Evolutionary conservation across 2,113 vertebrate species (phyloP), one percentile per base, ranked within the genome.

Genomic region (Neolamprologus sp.): DNA sequence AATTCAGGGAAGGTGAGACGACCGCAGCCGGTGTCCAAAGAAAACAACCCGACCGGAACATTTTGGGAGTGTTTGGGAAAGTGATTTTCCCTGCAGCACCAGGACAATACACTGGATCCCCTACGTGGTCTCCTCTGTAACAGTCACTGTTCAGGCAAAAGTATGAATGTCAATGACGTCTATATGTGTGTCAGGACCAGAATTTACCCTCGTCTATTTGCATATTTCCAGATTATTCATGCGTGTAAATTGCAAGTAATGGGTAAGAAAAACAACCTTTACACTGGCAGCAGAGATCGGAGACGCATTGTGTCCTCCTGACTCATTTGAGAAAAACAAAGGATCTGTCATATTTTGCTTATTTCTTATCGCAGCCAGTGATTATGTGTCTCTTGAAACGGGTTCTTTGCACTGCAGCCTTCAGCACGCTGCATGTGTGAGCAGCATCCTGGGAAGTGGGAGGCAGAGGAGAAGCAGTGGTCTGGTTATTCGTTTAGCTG

Each of bases 311-410:
- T 93, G 78, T 79, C 81, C 26, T 87, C 9, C 54, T 88, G 92
- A 92, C 35, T 94, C 87, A 83, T 84, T 87, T 35, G 7, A 82
- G 40, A 85, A 75, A 89, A 51, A 85, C 86, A 90, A 92, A 73
- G 58, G 80, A 85, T 26, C 54, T 10, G 71, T 87, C 91, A 90
- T 68, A 88, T 88, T 90, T 90, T 28, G 21, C 73, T 85, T 71
- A 80, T 90, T 78, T 92, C 42, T 65, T 9, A 53, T 81, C 14
- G 17, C 81, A 91, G 49, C 78, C 1, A 6, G 54, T 84, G 83
- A 93, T 93, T 88, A 89, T 90, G 51, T 6, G 87, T 85, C 84
- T 87, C 4, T 47, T 84, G 78, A 91, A 91, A 84, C 58, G 7
- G 82, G 53, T 79, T 58, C 30, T 85, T 49, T 83, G 3, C n/a